Evolutionary conservation across 2,797 vertebrate genomes (phyloP), one percentile per base, ranked within the genome.

Genomic region (Danio kyathit): DNA sequence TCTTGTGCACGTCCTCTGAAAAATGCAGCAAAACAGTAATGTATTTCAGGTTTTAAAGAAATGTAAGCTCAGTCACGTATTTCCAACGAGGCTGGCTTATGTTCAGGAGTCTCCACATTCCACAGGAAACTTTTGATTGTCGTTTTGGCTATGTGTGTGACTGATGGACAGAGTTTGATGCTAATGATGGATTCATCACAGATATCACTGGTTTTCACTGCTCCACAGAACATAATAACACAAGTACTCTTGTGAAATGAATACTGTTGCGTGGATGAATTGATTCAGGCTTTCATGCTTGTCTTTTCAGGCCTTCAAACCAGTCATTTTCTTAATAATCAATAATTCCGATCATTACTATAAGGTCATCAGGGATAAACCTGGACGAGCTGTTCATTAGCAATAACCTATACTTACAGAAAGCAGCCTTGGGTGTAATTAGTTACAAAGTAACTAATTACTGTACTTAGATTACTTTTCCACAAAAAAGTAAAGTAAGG

Each of bases 331-430:
- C 40, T 49, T 49, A 40, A 74, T 63, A 61, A 60, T 74, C 29
- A 40, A 49, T 61, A 49, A 74, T 74, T 74, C n/a, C 74, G 29
- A 51, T 74, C 38, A 57, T 61, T 61, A 49, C 29, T 44, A 74
- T 61, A 44, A 61, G 57, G 11, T 61, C 21, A 61, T 61, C 57
- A 40, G 59, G 14, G 59, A 61, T 61, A 40, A 38, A 40, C 40
- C 59, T 7, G 59, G 14, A 61, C 61, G 59, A 40, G 29, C 59
- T 54, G 38, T 41, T 70, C 48, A 17, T 1, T 11, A 69, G 8
- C 0, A 13, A 51, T 51, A 66, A 5, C 29, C 46, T 49, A n/a
- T n/a, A 51, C 49, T 9, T 38, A 51, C 5, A 69, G 66, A 29
- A 29, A 3, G 29, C 29, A 29, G 29, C 3, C 29, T 3, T 29